phyloP scores from a whole-genome alignment of 2,113 vertebrate genomes.

The Sigmodon hispidus region DNA sequence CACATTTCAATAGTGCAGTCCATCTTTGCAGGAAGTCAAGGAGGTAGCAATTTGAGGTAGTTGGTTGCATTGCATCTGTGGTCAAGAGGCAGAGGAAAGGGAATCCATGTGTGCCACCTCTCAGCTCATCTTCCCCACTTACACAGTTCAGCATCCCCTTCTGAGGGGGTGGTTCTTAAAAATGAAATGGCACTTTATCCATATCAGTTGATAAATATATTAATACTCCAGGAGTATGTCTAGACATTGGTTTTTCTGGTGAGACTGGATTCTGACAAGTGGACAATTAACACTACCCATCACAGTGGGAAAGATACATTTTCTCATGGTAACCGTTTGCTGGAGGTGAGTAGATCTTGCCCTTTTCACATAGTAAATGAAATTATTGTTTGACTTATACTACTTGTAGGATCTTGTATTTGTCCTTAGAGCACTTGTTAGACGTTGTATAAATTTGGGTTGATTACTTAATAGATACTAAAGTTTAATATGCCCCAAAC shows the following conservation, averaged over 20 bases:
- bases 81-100: not conserved
- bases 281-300: not conserved
- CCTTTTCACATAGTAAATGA: not conserved
- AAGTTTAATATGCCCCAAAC: not conserved
- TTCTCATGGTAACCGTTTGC: not conserved
- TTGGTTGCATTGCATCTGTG: not conserved
- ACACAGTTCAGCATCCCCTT: not conserved
- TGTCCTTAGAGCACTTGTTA: not conserved
- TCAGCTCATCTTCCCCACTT: not conserved
- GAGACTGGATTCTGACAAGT: not conserved
- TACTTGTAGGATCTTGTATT: not conserved
- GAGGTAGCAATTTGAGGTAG: not conserved
- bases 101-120: not conserved
- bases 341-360: not conserved
- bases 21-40: not conserved
- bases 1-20: not conserved
- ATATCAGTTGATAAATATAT: not conserved
- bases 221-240: not conserved
- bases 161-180: not conserved
- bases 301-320: not conserved
- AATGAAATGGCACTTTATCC: not conserved
- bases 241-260: not conserved
- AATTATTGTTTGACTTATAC: not conserved
- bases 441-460: not conserved
- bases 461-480: not conserved